Evolutionary conservation across 2,888 invertebrate genomes (phyloP).

Genomic region (Protophormia terraenovae): DNA sequence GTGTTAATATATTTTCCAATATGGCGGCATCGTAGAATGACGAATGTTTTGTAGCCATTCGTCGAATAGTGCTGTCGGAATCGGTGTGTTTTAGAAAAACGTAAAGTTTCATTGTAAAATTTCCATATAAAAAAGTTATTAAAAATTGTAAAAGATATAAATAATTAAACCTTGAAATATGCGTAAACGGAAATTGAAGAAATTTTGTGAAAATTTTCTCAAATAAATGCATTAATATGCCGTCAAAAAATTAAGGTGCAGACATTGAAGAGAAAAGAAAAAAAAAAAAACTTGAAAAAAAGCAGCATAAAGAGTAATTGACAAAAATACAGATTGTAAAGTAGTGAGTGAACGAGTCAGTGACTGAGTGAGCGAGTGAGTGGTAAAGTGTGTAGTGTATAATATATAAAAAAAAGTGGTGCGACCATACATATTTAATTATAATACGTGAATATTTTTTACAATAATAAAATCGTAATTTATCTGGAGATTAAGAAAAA

Average conservation of each 20-base stretch:
- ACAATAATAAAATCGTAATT: not conserved
- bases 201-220: constrained; percentile 40
- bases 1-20: constrained; percentile 54
- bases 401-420: constrained; percentile 45
- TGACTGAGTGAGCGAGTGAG: constrained; percentile 36
- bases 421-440: constrained; percentile 40
- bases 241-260: constrained; percentile 54
- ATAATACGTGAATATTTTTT: constrained; percentile 2
- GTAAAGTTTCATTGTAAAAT: constrained; percentile 33
- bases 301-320: constrained; percentile 63
- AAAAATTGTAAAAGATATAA: constrained; percentile 48
- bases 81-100: constrained; percentile 63
- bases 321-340: constrained; percentile 63
- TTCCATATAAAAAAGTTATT: constrained; percentile 38
- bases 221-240: constrained; percentile 30
- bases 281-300: constrained; percentile 48
- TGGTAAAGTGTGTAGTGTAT: constrained; percentile 44
- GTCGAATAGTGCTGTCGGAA: constrained; percentile 66
- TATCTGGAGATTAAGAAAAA: constrained; percentile 19
- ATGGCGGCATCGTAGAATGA: constrained; percentile 69
- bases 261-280: constrained; percentile 49
- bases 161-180: constrained; percentile 58
- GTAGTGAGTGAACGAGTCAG: constrained; percentile 51
- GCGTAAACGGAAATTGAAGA: constrained; percentile 67
- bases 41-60: constrained; percentile 69